These are phyloP conservation scores for Enteromius mattozi DNA, from an alignment of 2,797 vertebrate species.

Conservation along the genomic window DNA sequence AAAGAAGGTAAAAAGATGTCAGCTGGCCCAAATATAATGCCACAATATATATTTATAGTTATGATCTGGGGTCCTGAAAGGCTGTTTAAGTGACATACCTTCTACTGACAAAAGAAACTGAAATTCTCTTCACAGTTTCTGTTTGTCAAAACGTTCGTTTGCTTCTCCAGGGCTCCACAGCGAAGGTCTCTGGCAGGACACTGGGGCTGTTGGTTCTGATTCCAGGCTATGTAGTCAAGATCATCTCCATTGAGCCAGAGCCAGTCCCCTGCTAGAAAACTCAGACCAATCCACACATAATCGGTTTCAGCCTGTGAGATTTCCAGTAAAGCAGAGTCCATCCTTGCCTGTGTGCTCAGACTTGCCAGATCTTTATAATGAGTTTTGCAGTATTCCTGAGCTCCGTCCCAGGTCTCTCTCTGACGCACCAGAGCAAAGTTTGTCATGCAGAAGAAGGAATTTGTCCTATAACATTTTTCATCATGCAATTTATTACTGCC, in stretches of 20 bases:
- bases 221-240: background rate
- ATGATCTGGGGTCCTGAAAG: background rate
- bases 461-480: background rate
- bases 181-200: conserved; percentile 21
- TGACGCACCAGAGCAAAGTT: background rate
- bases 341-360: conserved; percentile 26
- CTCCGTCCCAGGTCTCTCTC: conserved; percentile 31
- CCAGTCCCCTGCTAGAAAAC: conserved; percentile 10
- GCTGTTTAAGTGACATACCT: background rate
- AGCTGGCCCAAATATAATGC: background rate
- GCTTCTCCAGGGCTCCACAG: background rate
- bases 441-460: conserved; percentile 30
- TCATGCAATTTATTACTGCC: fast-evolving
- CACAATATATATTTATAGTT: background rate
- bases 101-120: conserved; percentile 18
- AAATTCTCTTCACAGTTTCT: conserved; percentile 4
- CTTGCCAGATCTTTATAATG: conserved; percentile 41
- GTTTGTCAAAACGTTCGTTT: background rate
- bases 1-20: background rate
- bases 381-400: conserved; percentile 44
- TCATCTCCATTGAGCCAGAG: conserved; percentile 1
- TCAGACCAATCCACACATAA: conserved; percentile 1
- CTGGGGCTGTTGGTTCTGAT: background rate
- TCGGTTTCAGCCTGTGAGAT: background rate
- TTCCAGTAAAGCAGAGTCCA: background rate